A percentile compares a stretch with the other conserved stretches of the same genome.
Evolutionary conservation across 2,113 vertebrate species (phyloP).

Genomic region (Erinaceus europaeus): DNA sequence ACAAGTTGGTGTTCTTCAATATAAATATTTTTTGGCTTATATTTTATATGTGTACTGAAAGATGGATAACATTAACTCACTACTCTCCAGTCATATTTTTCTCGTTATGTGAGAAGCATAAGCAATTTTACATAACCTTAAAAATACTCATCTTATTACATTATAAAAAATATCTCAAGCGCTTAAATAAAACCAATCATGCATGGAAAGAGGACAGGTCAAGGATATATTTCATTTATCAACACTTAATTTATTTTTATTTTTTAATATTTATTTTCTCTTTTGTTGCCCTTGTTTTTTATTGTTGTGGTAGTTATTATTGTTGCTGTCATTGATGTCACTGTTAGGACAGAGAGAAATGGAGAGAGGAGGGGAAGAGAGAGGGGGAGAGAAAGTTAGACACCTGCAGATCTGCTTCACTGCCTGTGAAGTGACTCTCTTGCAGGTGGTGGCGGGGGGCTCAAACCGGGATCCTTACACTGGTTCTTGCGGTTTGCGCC

Average conservation of each 20-base stretch:
- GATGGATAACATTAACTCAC: neutral
- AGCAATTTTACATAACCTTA: slow-evolving; percentile 24
- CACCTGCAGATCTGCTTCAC: no score
- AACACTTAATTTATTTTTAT: neutral
- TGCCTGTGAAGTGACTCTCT: no score
- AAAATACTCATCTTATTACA: neutral
- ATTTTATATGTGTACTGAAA: slow-evolving; percentile 1
- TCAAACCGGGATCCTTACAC: no score
- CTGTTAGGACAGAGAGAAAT: no score
- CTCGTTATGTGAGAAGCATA: slow-evolving; percentile 15
- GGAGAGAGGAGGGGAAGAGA: no score
- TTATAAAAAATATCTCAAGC: slow-evolving; percentile 23
- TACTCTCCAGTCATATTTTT: slow-evolving; percentile 19
- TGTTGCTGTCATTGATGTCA: no score
- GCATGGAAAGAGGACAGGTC: neutral
- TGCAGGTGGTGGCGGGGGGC: no score
- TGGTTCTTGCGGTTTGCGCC: no score
- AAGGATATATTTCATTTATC: neutral
- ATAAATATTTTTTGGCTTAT: slow-evolving; percentile 18
- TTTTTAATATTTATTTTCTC: no score
- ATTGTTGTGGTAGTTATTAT: no score
- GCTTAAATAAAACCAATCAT: neutral
- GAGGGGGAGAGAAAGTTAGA: no score
- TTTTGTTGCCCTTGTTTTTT: no score
- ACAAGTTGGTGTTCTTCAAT: slow-evolving; percentile 18